These are phyloP conservation scores for Gari tellinella DNA, from an alignment of 2,888 invertebrate genomes.

Conservation along the genomic window DNA sequence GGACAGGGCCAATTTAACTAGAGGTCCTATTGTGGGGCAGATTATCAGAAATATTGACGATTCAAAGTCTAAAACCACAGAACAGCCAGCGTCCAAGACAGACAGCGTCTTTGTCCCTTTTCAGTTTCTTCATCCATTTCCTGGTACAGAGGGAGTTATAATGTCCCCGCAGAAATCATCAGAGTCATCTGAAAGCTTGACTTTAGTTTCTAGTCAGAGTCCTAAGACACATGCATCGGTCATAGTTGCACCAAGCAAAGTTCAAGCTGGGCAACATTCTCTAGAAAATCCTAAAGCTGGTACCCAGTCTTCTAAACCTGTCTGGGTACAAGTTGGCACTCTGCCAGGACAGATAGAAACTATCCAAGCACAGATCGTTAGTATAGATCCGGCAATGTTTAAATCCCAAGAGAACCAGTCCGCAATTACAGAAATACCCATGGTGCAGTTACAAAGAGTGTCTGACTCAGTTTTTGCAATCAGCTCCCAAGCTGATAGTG, in stretches of 20 bases:
- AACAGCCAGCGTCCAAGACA: conserved; percentile 26
- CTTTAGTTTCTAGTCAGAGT: background rate
- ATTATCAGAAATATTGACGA: conserved; percentile 64
- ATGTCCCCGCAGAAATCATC: background rate
- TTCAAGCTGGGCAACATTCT: background rate
- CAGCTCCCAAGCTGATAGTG: no score
- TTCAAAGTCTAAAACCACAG: conserved; percentile 17
- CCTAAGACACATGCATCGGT: background rate
- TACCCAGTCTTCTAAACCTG: background rate
- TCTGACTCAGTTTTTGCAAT: conserved; percentile 12
- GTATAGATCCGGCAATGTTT: conserved; percentile 53
- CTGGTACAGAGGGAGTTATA: conserved; percentile 13
- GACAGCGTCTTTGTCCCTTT: conserved; percentile 64
- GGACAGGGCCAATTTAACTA: conserved; percentile 14
- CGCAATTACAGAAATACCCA: no score
- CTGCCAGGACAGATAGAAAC: conserved; percentile 4
- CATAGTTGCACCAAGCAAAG: background rate
- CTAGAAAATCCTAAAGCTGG: background rate
- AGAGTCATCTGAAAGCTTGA: background rate
- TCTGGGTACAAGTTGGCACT: conserved; percentile 1
- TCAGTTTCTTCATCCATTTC: conserved; percentile 78
- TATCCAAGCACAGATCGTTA: conserved; percentile 57
- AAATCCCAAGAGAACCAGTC: background rate
- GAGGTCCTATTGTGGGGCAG: conserved; percentile 76
- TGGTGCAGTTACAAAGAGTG: conserved; percentile 10